phyloP scores from a whole-genome alignment of 2,797 vertebrate genomes.

The Leontopithecus rosalia region DNA sequence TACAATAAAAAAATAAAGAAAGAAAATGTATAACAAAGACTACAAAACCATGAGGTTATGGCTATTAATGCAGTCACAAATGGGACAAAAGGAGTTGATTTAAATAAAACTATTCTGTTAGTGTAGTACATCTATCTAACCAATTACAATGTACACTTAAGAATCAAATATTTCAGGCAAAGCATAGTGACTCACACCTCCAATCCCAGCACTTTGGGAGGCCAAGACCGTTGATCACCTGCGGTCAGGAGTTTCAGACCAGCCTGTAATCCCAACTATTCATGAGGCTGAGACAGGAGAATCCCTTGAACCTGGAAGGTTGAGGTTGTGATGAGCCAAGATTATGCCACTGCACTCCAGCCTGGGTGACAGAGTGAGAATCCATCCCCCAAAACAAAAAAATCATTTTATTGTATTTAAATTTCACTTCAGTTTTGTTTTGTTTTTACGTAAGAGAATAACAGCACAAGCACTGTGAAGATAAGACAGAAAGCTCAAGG shows the following conservation, averaged over 20 bases:
- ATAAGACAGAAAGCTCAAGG: not conserved
- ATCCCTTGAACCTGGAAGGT: too few relatives aligned
- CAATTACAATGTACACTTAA: not conserved
- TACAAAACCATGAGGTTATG: not conserved
- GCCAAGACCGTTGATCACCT: too few relatives aligned
- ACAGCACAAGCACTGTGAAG: not conserved
- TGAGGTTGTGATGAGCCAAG: too few relatives aligned
- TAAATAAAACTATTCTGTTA: not conserved
- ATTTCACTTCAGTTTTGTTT: not conserved
- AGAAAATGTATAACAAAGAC: not conserved
- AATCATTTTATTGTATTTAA: not conserved
- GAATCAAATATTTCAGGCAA: not conserved
- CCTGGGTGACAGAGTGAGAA: too few relatives aligned
- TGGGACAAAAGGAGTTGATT: not conserved
- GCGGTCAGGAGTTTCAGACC: too few relatives aligned
- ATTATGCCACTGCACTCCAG: too few relatives aligned
- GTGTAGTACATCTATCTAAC: not conserved
- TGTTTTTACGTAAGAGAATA: not conserved
- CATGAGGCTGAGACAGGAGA: too few relatives aligned
- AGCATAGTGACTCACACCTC: too few relatives aligned
- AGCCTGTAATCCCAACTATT: too few relatives aligned
- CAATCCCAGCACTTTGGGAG: too few relatives aligned
- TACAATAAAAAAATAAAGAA: too few relatives aligned
- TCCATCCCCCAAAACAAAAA: too few relatives aligned
- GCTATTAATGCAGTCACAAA: not conserved